Evolutionary conservation across 2,888 invertebrate genomes (phyloP).

Genomic region (Cheilosia impressa): DNA sequence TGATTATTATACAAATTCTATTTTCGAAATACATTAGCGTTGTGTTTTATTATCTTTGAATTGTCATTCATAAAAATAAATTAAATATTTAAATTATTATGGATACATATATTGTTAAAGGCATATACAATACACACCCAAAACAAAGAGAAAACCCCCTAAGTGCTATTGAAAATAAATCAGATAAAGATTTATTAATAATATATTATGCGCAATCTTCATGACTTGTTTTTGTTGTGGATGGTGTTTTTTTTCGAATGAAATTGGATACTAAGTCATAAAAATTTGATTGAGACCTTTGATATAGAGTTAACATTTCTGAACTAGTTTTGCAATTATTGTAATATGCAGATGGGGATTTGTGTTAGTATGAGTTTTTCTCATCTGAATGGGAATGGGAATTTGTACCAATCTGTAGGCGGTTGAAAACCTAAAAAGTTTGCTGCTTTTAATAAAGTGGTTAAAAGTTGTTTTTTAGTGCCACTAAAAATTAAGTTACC

Average conservation of each 20-base stretch:
- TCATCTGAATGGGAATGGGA: not conserved
- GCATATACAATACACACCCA: not conserved
- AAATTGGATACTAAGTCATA: constrained; percentile 31
- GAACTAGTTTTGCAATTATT: constrained; percentile 43
- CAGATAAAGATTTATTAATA: constrained; percentile 51
- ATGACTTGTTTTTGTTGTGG: not conserved
- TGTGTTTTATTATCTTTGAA: constrained; percentile 52
- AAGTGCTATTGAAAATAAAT: constrained; percentile 60
- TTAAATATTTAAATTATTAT: constrained; percentile 67
- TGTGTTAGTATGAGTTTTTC: no score
- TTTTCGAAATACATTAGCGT: constrained; percentile 65
- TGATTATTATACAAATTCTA: constrained; percentile 67
- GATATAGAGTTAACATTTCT: constrained; percentile 17
- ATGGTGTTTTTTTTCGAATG: constrained; percentile 8
- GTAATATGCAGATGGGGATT: constrained; percentile 1
- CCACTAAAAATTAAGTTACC: constrained; percentile 32
- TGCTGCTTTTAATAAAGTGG: constrained; percentile 38
- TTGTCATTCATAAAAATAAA: constrained; percentile 63
- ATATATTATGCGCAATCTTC: constrained; percentile 40
- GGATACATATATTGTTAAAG: not conserved
- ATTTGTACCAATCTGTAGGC: constrained; percentile 26
- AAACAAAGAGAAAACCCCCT: constrained; percentile 27
- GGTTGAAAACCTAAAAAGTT: not conserved
- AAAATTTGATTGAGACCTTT: constrained; percentile 34
- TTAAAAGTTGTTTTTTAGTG: constrained; percentile 50